Percentiles rank a stretch among this genome's conserved stretches.
These are phyloP conservation scores for Plecotus auritus DNA, from an alignment of 2,113 vertebrate genomes.

Conservation along the genomic window DNA sequence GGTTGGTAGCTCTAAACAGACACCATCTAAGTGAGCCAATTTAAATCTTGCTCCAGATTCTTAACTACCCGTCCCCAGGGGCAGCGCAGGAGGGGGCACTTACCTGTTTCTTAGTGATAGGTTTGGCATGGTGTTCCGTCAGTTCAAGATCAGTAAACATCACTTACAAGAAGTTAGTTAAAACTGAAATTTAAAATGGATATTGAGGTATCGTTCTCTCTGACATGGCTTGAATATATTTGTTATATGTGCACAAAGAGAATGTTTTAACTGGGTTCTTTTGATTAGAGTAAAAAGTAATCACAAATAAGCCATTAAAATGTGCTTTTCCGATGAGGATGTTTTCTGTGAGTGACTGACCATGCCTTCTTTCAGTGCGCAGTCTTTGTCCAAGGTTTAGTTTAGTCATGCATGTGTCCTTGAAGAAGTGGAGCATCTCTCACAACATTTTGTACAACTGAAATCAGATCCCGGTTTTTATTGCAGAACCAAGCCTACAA, in stretches of 20 bases:
- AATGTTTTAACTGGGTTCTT: slow-evolving; percentile 3
- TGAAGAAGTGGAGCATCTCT: slow-evolving; percentile 68
- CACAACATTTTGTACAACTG: slow-evolving; percentile 64
- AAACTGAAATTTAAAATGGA: slow-evolving; percentile 42
- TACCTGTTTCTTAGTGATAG: not conserved
- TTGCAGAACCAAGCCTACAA: slow-evolving; percentile 74
- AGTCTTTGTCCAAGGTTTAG: slow-evolving; percentile 59
- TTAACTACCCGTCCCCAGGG: not conserved
- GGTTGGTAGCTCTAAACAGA: not conserved
- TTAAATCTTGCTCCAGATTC: slow-evolving; percentile 13
- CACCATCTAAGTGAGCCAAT: not conserved
- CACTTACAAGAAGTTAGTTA: slow-evolving; percentile 51
- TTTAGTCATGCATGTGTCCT: slow-evolving; percentile 65
- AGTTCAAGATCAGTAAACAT: slow-evolving; percentile 23
- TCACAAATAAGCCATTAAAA: not conserved
- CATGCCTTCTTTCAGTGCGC: not conserved
- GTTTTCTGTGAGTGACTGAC: slow-evolving; percentile 4
- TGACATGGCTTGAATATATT: slow-evolving; percentile 35
- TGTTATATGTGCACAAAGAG: slow-evolving; percentile 13
- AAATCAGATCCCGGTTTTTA: slow-evolving; percentile 75
- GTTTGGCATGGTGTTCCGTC: slow-evolving; percentile 6
- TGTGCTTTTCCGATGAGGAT: not conserved
- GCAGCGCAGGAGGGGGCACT: not conserved
- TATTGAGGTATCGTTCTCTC: not conserved
- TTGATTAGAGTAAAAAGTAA: not conserved